Evolutionary conservation across 2,113 vertebrate genomes (phyloP).

Genomic region (Bambusicola thoracicus): DNA sequence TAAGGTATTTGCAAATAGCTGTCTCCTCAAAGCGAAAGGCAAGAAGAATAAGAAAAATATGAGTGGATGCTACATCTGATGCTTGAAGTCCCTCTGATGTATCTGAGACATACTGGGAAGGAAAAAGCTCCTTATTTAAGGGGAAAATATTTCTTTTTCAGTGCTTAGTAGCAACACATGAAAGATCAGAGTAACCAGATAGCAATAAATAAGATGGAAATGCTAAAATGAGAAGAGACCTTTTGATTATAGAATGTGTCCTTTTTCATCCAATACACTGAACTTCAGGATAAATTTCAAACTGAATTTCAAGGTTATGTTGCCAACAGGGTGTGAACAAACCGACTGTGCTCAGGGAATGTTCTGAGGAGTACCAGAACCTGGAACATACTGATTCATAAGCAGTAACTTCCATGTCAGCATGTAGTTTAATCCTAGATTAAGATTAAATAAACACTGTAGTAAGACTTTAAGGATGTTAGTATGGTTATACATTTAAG

Average conservation of each 20-base stretch:
- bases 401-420: not conserved
- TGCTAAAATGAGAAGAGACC: not conserved
- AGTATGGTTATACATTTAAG: not conserved
- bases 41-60: not conserved
- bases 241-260: not conserved
- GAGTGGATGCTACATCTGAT: accelerated
- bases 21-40: not conserved
- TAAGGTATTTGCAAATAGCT: not conserved
- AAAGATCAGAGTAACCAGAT: not conserved
- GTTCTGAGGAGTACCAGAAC: not conserved
- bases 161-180: not conserved
- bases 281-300: not conserved
- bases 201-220: not conserved
- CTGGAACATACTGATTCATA: accelerated
- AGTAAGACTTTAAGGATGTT: not conserved
- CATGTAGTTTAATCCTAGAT: not conserved
- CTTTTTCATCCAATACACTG: not conserved
- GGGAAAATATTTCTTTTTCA: not conserved
- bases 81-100: not conserved
- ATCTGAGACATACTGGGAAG: not conserved
- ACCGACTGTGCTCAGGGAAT: not conserved
- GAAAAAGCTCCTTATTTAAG: not conserved
- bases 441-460: not conserved
- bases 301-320: not conserved
- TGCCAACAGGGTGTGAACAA: not conserved